A percentile compares a stretch with the other conserved stretches of the same genome.
Conservation (phyloP, 2,113 vertebrate species). For the Otis tarda region DNA sequence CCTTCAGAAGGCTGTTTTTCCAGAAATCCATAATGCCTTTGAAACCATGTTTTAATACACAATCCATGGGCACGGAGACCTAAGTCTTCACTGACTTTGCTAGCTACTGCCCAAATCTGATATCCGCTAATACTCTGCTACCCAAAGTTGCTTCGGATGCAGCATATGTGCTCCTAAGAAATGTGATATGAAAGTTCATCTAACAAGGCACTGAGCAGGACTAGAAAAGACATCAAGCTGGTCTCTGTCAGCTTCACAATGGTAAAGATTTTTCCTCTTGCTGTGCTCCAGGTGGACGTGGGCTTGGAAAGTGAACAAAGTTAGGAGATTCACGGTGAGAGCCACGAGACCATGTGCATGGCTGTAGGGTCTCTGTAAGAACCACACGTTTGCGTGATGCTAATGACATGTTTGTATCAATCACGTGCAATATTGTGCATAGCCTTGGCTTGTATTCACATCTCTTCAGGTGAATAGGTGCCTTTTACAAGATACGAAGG, state of each 20-base stretch:
- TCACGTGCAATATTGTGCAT: background rate
- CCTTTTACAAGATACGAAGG: background rate
- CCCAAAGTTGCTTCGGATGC: background rate
- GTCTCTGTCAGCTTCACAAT: background rate
- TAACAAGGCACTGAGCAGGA: background rate
- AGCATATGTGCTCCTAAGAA: background rate
- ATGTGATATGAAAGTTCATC: background rate
- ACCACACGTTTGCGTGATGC: background rate
- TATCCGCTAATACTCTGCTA: background rate
- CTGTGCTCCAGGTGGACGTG: accelerated
- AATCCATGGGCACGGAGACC: background rate
- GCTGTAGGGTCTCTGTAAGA: background rate
- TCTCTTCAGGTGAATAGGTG: background rate
- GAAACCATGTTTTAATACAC: background rate
- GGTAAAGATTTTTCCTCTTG: background rate
- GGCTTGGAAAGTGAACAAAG: background rate
- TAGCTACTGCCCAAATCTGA: background rate
- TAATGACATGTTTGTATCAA: background rate
- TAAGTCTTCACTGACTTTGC: background rate
- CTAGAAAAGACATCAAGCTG: background rate
- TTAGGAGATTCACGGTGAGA: background rate
- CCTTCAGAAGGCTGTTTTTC: background rate
- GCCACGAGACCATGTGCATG: background rate
- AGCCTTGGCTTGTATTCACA: background rate
- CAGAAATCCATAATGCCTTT: background rate